Percentiles rank a stretch among this genome's conserved stretches.
phyloP scores from a whole-genome alignment of 2,888 invertebrate species.

The Gasteruption jaculator region DNA sequence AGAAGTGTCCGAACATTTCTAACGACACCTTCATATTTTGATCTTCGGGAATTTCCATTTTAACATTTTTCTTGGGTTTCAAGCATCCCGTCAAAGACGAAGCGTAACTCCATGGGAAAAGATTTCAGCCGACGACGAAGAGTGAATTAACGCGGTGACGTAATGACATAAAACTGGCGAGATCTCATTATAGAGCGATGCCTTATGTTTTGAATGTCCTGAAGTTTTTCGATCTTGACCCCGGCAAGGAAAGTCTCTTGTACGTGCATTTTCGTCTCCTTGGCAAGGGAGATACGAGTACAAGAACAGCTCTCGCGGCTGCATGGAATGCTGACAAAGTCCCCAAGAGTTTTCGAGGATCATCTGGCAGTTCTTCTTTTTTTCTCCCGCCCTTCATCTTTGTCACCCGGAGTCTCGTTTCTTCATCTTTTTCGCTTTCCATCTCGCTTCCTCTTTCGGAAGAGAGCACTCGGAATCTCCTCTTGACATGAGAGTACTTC shows the following conservation, averaged over 20 bases:
- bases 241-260: constrained; percentile 27
- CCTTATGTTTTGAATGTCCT: too few species aligned
- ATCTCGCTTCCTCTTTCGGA: constrained; percentile 19
- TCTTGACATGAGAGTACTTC: constrained; percentile 43
- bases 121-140: too few species aligned
- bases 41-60: too few species aligned
- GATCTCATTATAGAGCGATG: too few species aligned
- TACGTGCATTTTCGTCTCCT: constrained; percentile 29
- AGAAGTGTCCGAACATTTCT: too few species aligned
- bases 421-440: background rate
- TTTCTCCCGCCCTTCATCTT: constrained; percentile 12
- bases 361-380: constrained; percentile 20
- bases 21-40: too few species aligned
- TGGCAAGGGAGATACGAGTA: constrained; percentile 32
- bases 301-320: constrained; percentile 37
- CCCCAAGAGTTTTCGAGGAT: constrained; percentile 33
- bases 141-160: too few species aligned
- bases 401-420: background rate
- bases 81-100: too few species aligned
- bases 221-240: constrained; percentile 34
- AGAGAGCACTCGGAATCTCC: constrained; percentile 46
- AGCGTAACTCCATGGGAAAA: too few species aligned
- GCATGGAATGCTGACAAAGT: constrained; percentile 45
- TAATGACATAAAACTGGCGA: too few species aligned
- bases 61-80: too few species aligned